Evolutionary conservation across 2,888 invertebrate genomes (phyloP).

Genomic region (Papilio elwesi): DNA sequence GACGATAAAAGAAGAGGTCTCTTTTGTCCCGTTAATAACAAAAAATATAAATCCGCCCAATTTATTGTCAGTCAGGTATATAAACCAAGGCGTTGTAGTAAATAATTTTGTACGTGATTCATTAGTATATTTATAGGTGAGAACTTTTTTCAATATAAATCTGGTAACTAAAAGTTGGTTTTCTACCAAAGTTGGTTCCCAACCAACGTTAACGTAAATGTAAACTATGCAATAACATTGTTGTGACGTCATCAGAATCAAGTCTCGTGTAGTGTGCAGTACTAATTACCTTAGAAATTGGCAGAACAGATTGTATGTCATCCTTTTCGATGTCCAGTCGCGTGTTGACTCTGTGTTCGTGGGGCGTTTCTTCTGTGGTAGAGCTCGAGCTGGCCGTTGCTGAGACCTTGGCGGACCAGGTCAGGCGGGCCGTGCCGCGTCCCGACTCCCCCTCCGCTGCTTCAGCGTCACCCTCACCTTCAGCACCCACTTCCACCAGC

Average conservation of each 20-base stretch:
- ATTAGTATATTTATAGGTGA: no score
- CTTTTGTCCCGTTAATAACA: slow-evolving; percentile 65
- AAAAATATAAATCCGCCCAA: slow-evolving; percentile 67
- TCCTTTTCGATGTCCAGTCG: slow-evolving; percentile 96
- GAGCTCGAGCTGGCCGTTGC: slow-evolving; percentile 61
- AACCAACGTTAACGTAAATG: no score
- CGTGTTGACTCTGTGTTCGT: slow-evolving; percentile 88
- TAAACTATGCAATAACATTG: no score
- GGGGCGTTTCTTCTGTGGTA: slow-evolving; percentile 74
- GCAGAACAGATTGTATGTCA: slow-evolving; percentile 96
- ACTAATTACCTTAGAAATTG: slow-evolving; percentile 93
- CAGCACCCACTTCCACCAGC: slow-evolving; percentile 95
- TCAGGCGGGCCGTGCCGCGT: slow-evolving; percentile 92
- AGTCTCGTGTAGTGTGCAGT: not conserved
- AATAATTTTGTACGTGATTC: no score
- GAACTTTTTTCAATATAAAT: no score
- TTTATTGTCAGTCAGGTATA: slow-evolving; percentile 67
- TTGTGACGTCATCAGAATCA: no score
- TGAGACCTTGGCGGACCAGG: slow-evolving; percentile 89
- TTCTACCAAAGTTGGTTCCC: no score
- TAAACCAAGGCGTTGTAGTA: not conserved
- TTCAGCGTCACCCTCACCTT: slow-evolving; percentile 84
- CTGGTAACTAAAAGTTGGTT: no score
- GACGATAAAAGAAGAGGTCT: slow-evolving; percentile 66
- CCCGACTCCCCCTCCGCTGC: slow-evolving; percentile 83